phyloP scores from a whole-genome alignment of 2,797 vertebrate species.

The Lepilemur septentrionalis region DNA sequence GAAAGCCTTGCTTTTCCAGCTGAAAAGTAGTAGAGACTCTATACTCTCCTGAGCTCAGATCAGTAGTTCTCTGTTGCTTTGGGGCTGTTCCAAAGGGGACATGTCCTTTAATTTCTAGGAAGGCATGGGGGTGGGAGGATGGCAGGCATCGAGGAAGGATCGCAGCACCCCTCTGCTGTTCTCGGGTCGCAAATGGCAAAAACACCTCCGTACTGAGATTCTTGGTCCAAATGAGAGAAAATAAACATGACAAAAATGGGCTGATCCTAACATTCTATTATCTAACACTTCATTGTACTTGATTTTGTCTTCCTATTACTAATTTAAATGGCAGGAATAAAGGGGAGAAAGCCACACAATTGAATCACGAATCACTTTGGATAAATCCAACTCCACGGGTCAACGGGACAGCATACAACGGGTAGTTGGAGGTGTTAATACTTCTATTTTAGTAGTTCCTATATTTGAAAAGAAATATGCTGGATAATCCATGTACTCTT shows the following conservation, averaged over 20 bases:
- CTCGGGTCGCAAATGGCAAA: not conserved
- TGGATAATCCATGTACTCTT: conserved; percentile 14
- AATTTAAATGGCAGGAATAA: not conserved
- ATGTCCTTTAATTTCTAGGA: not conserved
- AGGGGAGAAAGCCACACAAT: not conserved
- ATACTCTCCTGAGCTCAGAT: not conserved
- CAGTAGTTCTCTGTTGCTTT: not conserved
- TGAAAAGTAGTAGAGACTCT: not conserved
- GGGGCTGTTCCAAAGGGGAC: not conserved
- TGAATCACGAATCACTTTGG: not conserved
- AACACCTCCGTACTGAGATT: not conserved
- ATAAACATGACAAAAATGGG: not conserved
- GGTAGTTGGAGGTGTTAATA: not conserved
- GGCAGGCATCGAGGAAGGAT: too few species aligned
- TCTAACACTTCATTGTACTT: not conserved
- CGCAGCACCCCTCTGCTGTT: not conserved
- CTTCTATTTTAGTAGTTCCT: conserved; percentile 9
- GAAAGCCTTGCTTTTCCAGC: not conserved
- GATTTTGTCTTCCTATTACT: not conserved
- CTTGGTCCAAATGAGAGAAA: not conserved
- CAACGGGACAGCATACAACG: not conserved
- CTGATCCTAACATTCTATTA: not conserved
- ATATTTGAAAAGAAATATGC: conserved; percentile 14
- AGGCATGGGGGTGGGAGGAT: too few species aligned
- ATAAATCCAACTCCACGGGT: not conserved